A percentile compares a stretch with the other conserved stretches of the same genome.
phyloP scores from a whole-genome alignment of 2,888 invertebrate species.

The Timema cristinae region DNA sequence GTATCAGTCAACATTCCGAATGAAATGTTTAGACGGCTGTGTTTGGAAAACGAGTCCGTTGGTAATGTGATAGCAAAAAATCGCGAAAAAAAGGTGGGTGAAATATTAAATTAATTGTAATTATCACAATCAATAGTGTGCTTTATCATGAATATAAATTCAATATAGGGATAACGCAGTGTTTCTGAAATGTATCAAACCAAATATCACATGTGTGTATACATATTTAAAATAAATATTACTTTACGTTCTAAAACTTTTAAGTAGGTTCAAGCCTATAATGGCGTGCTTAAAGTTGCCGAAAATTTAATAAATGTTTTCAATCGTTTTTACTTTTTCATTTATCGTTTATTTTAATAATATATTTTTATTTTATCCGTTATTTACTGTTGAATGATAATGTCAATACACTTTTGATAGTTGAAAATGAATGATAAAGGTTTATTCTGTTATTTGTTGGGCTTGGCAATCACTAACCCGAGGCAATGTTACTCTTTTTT shows the following conservation, averaged over 20 bases:
- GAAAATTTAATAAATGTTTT: background rate
- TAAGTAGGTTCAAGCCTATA: constrained; percentile 17
- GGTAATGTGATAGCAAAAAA: constrained; percentile 76
- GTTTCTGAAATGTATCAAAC: no score
- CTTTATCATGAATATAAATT: constrained; percentile 19
- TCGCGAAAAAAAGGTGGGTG: constrained; percentile 67
- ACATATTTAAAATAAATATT: no score
- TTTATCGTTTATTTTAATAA: no score
- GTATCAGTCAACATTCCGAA: background rate
- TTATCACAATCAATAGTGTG: constrained; percentile 26
- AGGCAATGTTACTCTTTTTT: constrained; percentile 15
- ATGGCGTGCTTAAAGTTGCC: constrained; percentile 20
- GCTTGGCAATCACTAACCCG: constrained; percentile 9
- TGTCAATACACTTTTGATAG: no score
- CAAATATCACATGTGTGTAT: no score
- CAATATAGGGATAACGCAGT: no score
- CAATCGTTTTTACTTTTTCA: no score
- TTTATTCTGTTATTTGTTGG: background rate
- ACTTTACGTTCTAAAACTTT: constrained; percentile 14
- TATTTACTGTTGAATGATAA: no score
- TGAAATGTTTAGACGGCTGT: constrained; percentile 20
- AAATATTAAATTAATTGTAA: constrained; percentile 27
- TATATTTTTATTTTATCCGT: no score
- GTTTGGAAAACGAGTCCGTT: constrained; percentile 45
- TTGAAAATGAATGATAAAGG: no score